Evolutionary conservation across 2,888 invertebrate genomes (phyloP).

Genomic region (Ophion ventricosus): DNA sequence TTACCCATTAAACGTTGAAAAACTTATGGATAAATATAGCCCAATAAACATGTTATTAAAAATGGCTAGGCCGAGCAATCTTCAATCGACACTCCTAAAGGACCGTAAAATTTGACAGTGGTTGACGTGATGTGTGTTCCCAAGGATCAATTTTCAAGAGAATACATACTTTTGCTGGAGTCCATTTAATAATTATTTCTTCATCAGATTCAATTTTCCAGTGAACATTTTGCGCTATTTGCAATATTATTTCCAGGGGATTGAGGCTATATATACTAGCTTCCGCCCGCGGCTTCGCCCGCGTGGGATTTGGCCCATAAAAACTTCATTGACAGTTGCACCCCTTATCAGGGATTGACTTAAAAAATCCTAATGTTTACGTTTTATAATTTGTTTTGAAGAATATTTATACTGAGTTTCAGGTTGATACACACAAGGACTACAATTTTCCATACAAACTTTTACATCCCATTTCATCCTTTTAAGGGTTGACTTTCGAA

Average conservation of each 20-base stretch:
- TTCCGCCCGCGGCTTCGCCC: no score
- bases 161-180: not conserved
- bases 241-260: not conserved
- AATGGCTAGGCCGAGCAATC: not conserved
- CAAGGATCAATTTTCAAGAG: not conserved
- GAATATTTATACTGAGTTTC: no score
- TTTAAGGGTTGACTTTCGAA: no score
- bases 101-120: not conserved
- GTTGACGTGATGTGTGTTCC: not conserved
- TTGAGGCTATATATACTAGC: no score
- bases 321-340: no score
- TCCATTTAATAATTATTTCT: not conserved
- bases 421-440: no score
- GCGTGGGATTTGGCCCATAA: no score
- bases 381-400: no score
- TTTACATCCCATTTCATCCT: no score
- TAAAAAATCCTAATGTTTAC: no score
- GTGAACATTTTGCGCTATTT: not conserved
- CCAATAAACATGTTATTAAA: not conserved
- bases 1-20: conserved; percentile 11
- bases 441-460: no score
- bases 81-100: not conserved
- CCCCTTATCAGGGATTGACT: no score
- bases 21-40: not conserved
- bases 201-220: not conserved